These are phyloP conservation scores for Brevipalpus yothersi DNA, from an alignment of 1,140 invertebrate genomes.

Conservation along the genomic window DNA sequence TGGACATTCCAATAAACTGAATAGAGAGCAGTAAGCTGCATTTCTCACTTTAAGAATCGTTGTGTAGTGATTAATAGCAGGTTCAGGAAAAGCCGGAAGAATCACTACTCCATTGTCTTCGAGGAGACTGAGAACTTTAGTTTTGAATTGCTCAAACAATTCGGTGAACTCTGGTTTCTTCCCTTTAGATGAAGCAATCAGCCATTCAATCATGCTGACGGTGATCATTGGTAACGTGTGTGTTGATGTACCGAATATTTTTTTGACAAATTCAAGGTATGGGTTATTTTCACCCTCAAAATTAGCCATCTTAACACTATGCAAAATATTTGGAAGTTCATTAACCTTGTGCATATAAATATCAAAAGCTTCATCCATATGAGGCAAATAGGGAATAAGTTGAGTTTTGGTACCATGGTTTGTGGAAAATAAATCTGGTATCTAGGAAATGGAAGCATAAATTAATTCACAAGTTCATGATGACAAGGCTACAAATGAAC, in stretches of 20 bases:
- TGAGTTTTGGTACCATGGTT: background rate
- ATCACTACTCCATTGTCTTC: slow-evolving; percentile 38
- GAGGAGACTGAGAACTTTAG: slow-evolving; percentile 19
- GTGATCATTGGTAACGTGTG: background rate
- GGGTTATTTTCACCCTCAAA: background rate
- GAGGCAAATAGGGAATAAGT: background rate
- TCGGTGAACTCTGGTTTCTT: background rate
- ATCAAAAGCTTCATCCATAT: background rate
- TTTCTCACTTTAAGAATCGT: slow-evolving; percentile 51
- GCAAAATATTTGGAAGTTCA: background rate
- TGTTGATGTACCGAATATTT: background rate
- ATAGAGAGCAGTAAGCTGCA: slow-evolving; percentile 44
- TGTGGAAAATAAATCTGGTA: background rate
- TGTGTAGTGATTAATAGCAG: slow-evolving; percentile 59
- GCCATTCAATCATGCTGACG: background rate
- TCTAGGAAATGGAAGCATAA: background rate
- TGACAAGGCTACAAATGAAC: background rate
- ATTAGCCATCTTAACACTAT: background rate
- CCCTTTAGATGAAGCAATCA: background rate
- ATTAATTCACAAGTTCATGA: background rate
- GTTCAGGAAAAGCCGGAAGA: slow-evolving; percentile 32
- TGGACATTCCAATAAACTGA: slow-evolving; percentile 23
- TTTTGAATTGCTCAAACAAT: background rate
- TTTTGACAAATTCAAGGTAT: background rate
- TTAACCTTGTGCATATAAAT: background rate